Conservation (phyloP, 2,888 invertebrate species). For the Elysia crispata region DNA sequence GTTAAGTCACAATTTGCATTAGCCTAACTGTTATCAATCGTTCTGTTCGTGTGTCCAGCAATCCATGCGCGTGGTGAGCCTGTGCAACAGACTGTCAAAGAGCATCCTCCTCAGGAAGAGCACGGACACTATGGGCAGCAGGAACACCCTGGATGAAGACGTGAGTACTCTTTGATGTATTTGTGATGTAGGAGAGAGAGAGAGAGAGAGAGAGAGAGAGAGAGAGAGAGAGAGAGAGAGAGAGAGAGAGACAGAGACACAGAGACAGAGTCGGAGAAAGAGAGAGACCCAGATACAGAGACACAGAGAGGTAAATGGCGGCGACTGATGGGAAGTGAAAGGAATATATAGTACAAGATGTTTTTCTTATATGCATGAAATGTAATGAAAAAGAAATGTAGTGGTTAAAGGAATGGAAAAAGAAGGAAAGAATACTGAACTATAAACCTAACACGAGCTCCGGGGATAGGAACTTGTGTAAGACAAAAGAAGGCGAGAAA, state of each 20-base stretch:
- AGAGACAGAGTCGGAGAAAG: background rate
- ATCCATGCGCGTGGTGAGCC: constrained; percentile 77
- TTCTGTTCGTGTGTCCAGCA: constrained; percentile 65
- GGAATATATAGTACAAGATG: background rate
- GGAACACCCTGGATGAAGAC: constrained; percentile 58
- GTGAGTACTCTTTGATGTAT: constrained; percentile 43
- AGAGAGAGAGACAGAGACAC: constrained; percentile 11
- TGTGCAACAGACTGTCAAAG: constrained; percentile 77
- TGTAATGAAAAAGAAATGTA: no score
- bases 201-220: constrained; percentile 17
- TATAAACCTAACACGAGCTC: no score
- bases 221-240: constrained; percentile 25
- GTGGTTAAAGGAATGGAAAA: no score
- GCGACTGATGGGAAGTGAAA: background rate
- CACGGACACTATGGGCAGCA: constrained; percentile 61
- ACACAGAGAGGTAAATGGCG: background rate
- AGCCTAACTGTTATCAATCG: background rate
- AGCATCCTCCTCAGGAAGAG: constrained; percentile 71
- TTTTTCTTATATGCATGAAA: no score
- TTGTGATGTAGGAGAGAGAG: background rate
- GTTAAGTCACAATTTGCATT: background rate
- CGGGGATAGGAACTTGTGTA: no score
- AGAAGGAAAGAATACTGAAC: no score
- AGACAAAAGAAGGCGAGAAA: no score
- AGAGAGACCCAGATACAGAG: background rate